Conservation (phyloP, 2,888 invertebrate species). For the Mythimna lalbum region DNA sequence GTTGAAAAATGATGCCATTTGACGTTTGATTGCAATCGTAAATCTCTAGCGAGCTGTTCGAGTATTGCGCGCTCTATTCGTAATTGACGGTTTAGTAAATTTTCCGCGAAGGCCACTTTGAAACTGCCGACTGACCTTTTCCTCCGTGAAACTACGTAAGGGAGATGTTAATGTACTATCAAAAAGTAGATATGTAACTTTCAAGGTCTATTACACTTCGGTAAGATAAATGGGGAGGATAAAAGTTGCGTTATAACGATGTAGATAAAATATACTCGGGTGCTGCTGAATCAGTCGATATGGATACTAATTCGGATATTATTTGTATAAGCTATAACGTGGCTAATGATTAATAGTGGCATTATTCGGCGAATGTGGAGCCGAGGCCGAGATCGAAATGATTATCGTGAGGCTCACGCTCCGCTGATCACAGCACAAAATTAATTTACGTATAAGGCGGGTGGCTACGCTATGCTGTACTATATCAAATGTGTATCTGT, state of each 20-base stretch:
- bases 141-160: slow-evolving; percentile 35
- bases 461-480: slow-evolving; percentile 51
- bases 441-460: slow-evolving; percentile 84
- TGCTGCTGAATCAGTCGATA: slow-evolving; percentile 59
- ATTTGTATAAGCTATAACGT: slow-evolving; percentile 60
- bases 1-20: slow-evolving; percentile 79
- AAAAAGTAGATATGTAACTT: slow-evolving; percentile 57
- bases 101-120: slow-evolving; percentile 45
- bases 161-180: slow-evolving; percentile 53
- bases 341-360: slow-evolving; percentile 79
- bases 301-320: slow-evolving; percentile 60
- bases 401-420: slow-evolving; percentile 84
- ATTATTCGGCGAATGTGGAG: slow-evolving; percentile 76
- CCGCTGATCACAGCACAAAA: slow-evolving; percentile 84
- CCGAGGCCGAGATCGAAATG: slow-evolving; percentile 79
- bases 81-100: slow-evolving; percentile 60
- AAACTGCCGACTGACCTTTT: slow-evolving; percentile 44
- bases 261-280: slow-evolving; percentile 53
- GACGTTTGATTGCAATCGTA: slow-evolving; percentile 80
- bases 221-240: slow-evolving; percentile 54
- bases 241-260: slow-evolving; percentile 54
- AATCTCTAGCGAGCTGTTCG: slow-evolving; percentile 70
- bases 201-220: slow-evolving; percentile 54
- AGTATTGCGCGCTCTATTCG: slow-evolving; percentile 53
- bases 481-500: slow-evolving; percentile 54